Evolutionary conservation across 92 coral and sea anemone species (phyloP).

Genomic region (Porites evermanni): DNA sequence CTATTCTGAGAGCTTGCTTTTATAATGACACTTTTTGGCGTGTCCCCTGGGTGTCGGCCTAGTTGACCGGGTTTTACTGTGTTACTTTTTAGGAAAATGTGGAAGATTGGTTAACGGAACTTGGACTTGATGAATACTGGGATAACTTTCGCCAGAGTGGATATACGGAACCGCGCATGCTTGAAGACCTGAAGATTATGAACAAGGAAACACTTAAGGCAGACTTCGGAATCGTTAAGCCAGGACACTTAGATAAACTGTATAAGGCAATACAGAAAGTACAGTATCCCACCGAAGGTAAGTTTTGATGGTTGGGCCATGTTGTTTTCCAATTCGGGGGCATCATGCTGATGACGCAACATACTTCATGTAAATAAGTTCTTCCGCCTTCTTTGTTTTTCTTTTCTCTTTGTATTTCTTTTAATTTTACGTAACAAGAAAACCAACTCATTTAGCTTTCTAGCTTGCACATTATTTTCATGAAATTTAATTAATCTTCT

Average conservation of each 20-base stretch:
- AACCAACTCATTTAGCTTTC: too few species aligned
- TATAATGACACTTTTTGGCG: too few species aligned
- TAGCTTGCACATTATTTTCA: too few species aligned
- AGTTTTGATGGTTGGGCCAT: neutral
- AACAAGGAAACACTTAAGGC: constrained; percentile 61
- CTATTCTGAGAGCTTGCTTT: too few species aligned
- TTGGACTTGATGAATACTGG: constrained; percentile 92
- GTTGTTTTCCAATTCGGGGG: too few species aligned
- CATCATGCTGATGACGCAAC: too few species aligned
- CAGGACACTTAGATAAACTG: constrained; percentile 83
- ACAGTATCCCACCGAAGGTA: constrained; percentile 91
- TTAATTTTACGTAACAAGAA: too few species aligned
- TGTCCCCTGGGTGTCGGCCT: neutral
- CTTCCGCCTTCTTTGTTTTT: too few species aligned
- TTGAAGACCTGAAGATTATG: constrained; percentile 91
- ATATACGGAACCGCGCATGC: constrained; percentile 82
- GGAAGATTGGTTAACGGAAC: constrained; percentile 78
- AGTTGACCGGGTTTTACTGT: neutral
- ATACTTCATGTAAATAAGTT: too few species aligned
- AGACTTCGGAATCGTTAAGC: constrained; percentile 63
- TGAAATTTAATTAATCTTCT: too few species aligned
- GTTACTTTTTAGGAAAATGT: constrained; percentile 68
- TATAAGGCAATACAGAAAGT: constrained; percentile 83
- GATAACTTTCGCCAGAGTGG: constrained; percentile 69
- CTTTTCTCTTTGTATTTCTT: too few species aligned